phyloP scores from a whole-genome alignment of 1,140 invertebrate genomes.

The Orius insidiosus region DNA sequence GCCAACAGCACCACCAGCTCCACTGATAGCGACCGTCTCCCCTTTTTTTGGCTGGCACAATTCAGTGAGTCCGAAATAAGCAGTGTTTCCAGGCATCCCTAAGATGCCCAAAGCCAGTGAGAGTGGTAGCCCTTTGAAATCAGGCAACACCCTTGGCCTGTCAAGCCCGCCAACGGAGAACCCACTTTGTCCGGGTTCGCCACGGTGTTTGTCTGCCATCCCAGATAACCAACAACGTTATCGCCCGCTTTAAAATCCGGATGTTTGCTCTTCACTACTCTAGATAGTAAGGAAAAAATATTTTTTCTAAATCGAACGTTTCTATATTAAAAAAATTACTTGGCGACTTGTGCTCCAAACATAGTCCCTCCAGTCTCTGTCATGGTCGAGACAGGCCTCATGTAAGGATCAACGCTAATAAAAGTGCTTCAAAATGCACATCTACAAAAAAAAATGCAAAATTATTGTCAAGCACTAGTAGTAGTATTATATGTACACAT shows the following conservation, averaged over 20 bases:
- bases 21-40: constrained; percentile 45
- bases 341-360: constrained; percentile 42
- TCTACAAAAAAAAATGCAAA: constrained; percentile 33
- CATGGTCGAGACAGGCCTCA: constrained; percentile 32
- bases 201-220: constrained; percentile 37
- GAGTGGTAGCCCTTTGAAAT: constrained; percentile 27
- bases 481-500: no score
- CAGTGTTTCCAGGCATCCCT: constrained; percentile 50
- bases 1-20: constrained; percentile 47
- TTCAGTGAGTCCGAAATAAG: constrained; percentile 53
- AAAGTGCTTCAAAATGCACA: constrained; percentile 42
- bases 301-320: not conserved
- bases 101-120: constrained; percentile 39
- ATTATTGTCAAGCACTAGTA: no score
- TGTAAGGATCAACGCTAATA: constrained; percentile 53
- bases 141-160: constrained; percentile 29
- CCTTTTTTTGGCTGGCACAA: constrained; percentile 46
- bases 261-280: constrained; percentile 44
- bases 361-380: constrained; percentile 29
- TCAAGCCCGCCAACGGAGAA: constrained; percentile 2
- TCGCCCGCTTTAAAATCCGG: constrained; percentile 37
- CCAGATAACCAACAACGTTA: constrained; percentile 35
- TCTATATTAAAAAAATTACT: constrained; percentile 27
- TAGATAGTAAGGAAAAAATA: constrained; percentile 21
- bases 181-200: constrained; percentile 17